Evolutionary conservation across 2,888 invertebrate genomes (phyloP).

Genomic region (Protonemura montana): DNA sequence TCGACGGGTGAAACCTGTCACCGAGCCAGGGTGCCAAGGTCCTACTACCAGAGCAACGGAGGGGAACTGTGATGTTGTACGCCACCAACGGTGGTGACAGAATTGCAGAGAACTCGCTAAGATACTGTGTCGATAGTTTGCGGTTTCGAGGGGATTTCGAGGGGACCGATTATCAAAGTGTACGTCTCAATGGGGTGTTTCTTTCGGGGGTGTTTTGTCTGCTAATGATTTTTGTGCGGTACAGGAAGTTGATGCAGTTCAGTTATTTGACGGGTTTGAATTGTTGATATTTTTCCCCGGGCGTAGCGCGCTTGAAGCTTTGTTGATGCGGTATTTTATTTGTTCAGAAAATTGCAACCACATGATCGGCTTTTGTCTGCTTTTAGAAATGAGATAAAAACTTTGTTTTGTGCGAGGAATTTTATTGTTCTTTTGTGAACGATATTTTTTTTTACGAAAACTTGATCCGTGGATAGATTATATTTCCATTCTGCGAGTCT

Average conservation of each 20-base stretch:
- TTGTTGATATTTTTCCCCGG: neutral
- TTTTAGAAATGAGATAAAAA: neutral
- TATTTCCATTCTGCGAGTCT: slow-evolving; percentile 41
- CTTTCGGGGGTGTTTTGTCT: neutral
- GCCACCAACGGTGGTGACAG: too few relatives aligned
- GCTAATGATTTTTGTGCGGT: neutral
- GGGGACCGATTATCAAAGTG: neutral
- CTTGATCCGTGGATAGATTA: neutral
- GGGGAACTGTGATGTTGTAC: too few relatives aligned
- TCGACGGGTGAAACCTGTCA: too few relatives aligned
- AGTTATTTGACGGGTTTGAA: neutral
- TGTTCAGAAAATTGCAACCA: slow-evolving; percentile 15
- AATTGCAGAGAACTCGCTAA: too few relatives aligned
- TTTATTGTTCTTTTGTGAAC: slow-evolving; percentile 24
- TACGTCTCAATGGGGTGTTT: neutral
- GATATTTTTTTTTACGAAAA: neutral
- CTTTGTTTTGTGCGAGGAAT: neutral
- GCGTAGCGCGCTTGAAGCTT: neutral
- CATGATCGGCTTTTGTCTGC: slow-evolving; percentile 16
- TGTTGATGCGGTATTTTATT: slow-evolving; percentile 3
- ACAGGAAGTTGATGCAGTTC: too few relatives aligned
- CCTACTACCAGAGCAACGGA: too few relatives aligned
- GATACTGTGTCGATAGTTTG: too few relatives aligned
- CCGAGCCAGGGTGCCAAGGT: too few relatives aligned
- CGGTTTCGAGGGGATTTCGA: neutral